phyloP scores from a whole-genome alignment of 2,888 invertebrate species.

The Epirrita christyi region DNA sequence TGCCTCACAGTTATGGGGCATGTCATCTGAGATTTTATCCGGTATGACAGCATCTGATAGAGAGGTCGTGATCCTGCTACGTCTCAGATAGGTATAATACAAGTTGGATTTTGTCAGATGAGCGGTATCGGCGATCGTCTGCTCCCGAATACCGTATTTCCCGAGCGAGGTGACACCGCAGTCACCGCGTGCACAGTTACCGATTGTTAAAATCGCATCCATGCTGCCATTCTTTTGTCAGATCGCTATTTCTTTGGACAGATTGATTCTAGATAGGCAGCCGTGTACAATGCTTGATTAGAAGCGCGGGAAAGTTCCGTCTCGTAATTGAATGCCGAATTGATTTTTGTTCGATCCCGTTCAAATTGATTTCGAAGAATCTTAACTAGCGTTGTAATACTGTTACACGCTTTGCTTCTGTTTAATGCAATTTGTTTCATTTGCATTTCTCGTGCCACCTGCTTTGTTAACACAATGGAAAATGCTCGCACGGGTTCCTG shows the following conservation, averaged over 20 bases:
- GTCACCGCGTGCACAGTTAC: constrained; percentile 65
- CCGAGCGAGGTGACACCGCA: constrained; percentile 53
- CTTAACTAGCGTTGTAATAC: constrained; percentile 61
- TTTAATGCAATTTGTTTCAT: constrained; percentile 59
- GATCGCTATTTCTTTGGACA: constrained; percentile 72
- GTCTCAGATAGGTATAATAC: constrained; percentile 42
- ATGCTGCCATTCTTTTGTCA: constrained; percentile 67
- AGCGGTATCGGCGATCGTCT: constrained; percentile 47
- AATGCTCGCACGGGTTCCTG: constrained; percentile 37
- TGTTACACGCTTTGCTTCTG: constrained; percentile 59
- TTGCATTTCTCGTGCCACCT: constrained; percentile 46
- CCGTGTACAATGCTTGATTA: constrained; percentile 70
- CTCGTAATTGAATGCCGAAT: constrained; percentile 78
- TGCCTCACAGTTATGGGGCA: constrained; percentile 47
- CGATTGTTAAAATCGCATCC: constrained; percentile 72
- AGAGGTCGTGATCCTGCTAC: constrained; percentile 60
- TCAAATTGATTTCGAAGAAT: constrained; percentile 67
- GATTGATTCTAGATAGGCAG: constrained; percentile 72
- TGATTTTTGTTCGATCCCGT: constrained; percentile 72
- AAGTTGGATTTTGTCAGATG: constrained; percentile 46
- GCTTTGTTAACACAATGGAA: constrained; percentile 45
- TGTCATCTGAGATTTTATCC: constrained; percentile 56
- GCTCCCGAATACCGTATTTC: constrained; percentile 62
- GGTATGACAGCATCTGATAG: constrained; percentile 56
- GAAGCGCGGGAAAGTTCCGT: constrained; percentile 71